Percentiles rank a stretch among this genome's conserved stretches.
Evolutionary conservation across 2,888 invertebrate species (phyloP).

Genomic region (Zhengitettix transpicula): DNA sequence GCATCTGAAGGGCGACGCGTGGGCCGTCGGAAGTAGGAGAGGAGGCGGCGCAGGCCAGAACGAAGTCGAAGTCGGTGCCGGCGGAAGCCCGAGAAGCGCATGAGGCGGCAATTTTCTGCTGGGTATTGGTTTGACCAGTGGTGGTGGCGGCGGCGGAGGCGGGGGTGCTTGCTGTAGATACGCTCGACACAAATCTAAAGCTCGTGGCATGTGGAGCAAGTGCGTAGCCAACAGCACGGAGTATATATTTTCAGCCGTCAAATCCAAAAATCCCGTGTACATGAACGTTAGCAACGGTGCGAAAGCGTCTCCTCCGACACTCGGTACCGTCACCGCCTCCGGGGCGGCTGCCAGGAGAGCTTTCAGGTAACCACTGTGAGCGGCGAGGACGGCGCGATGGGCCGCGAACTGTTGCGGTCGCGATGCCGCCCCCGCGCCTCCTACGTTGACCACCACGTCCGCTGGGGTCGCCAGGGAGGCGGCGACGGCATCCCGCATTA

Average conservation of each 20-base stretch:
- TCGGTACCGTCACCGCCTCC: slow-evolving; percentile 31
- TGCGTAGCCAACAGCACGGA: slow-evolving; percentile 53
- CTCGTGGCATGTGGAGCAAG: slow-evolving; percentile 55
- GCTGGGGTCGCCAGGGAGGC: slow-evolving; percentile 38
- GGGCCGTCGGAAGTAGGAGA: slow-evolving; percentile 1
- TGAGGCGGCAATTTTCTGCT: slow-evolving; percentile 24
- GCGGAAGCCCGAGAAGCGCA: slow-evolving; percentile 4
- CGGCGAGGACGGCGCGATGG: slow-evolving; percentile 43
- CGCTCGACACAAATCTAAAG: slow-evolving; percentile 47
- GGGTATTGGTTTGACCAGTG: slow-evolving; percentile 28
- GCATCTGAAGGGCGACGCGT: not conserved
- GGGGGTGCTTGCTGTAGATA: slow-evolving; percentile 30
- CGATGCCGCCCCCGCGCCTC: slow-evolving; percentile 2
- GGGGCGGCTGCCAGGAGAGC: slow-evolving; percentile 33
- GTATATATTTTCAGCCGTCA: slow-evolving; percentile 53
- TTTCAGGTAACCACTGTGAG: slow-evolving; percentile 55
- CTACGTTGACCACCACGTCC: slow-evolving; percentile 33
- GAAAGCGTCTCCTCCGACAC: slow-evolving; percentile 32
- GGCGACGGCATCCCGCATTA: slow-evolving; percentile 18
- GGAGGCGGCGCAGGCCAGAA: slow-evolving; percentile 7
- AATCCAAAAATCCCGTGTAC: slow-evolving; percentile 55
- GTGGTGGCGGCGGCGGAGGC: slow-evolving; percentile 21
- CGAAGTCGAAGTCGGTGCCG: slow-evolving; percentile 14
- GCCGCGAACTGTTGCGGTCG: slow-evolving; percentile 39
- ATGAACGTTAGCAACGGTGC: slow-evolving; percentile 46